Evolutionary conservation across 2,888 invertebrate genomes (phyloP), one percentile per base, ranked within the genome.

Genomic region (Agrotis ipsilon): DNA sequence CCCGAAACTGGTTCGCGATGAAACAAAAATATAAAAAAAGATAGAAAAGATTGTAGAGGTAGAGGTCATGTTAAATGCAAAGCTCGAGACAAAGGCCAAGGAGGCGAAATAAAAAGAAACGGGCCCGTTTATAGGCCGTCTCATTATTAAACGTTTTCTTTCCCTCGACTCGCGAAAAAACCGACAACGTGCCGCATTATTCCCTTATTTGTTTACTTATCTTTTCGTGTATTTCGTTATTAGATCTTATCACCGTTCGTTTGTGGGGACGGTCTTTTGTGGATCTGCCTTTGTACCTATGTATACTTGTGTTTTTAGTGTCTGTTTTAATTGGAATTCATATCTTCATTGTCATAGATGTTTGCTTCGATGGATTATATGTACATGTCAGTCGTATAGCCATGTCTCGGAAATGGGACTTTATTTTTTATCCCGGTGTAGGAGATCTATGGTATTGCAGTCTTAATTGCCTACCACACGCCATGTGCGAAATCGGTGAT

Each of bases 81-180:
- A 88, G 78, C 86, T 76, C 86, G 84, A 91, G 86, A 92, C 90
- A 90, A 90, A 90, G 89, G 88, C 85, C 88, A 80, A 83, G 82
- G 84, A 85, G 85, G 87, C 84, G 76, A 90, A 92, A 93, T 93
- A 91, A 93, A 93, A 93, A 89, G 87, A 86, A 92, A 93, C 84
- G 78, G 88, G 77, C 71, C 77, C 90, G 90, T 90, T 92, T 92
- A 90, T 90, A 88, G 89, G 85, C 90, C 87, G 90, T 88, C 90
- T 90, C 91, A 92, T 92, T 94, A 92, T 93, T 92, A 93, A 92
- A 91, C 90, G 90, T 84, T 93, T 91, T 91, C 88, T 90, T 39
- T 89, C 83, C 85, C 79, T 83, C 86, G 78, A 84, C 87, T 83
- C 85, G 84, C 82, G 87, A 87, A 89, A 90, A 90, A 89, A 83